A percentile compares a stretch with the other conserved stretches of the same genome.
Evolutionary conservation across 2,888 invertebrate genomes (phyloP).

Genomic region (Ganaspis brasiliensis): DNA sequence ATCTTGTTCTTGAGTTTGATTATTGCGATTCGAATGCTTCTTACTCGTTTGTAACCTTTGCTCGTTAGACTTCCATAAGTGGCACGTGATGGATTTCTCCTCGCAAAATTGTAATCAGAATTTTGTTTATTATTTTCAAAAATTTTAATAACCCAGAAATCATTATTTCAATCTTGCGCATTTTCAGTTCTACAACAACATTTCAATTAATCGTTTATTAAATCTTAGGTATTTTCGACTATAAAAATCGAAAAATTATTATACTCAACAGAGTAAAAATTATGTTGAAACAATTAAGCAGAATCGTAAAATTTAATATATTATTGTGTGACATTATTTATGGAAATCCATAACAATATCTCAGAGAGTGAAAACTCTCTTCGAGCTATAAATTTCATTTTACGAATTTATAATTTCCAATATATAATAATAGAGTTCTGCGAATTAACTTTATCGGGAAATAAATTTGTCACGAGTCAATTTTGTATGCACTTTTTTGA

Average conservation of each 20-base stretch:
- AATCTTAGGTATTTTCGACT: too few relatives aligned
- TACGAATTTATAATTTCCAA: too few relatives aligned
- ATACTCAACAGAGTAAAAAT: too few relatives aligned
- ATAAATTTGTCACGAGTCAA: background rate
- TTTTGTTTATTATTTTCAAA: constrained; percentile 8
- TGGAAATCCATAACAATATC: background rate
- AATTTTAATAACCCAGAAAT: background rate
- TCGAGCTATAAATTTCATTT: too few relatives aligned
- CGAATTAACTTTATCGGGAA: background rate
- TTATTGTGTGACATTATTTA: background rate
- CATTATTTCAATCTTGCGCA: too few relatives aligned
- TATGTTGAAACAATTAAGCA: too few relatives aligned
- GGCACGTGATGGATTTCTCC: constrained; percentile 20
- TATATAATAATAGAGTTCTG: background rate
- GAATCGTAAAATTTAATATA: too few relatives aligned
- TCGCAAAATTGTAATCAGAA: background rate
- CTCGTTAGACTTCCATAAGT: constrained; percentile 24
- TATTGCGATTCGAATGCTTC: constrained; percentile 28
- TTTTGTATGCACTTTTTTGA: background rate
- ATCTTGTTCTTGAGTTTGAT: constrained; percentile 25
- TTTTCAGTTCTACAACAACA: too few relatives aligned
- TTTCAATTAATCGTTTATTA: too few relatives aligned
- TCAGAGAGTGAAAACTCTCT: background rate
- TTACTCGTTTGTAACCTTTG: constrained; percentile 15
- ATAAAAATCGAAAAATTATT: too few relatives aligned